Evolutionary conservation across 2,797 vertebrate species (phyloP).

Genomic region (Notamacropus eugenii): DNA sequence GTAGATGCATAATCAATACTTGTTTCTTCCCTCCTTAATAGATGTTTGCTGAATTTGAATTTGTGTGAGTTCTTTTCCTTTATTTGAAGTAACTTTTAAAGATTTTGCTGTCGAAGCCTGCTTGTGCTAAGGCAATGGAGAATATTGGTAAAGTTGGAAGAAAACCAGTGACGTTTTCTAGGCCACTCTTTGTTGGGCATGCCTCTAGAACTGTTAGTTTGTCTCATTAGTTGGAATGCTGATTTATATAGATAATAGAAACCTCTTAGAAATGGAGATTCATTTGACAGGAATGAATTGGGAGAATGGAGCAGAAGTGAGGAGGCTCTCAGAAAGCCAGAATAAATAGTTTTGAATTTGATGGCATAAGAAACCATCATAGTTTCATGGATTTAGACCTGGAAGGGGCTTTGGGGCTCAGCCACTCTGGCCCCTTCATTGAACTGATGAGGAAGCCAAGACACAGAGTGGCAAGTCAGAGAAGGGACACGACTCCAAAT

Average conservation of each 20-base stretch:
- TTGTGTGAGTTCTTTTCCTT: neutral
- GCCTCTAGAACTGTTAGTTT: neutral
- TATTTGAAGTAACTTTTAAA: slow-evolving; percentile 45
- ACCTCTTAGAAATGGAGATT: neutral
- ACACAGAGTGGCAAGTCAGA: neutral
- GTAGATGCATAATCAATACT: neutral
- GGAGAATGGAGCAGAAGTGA: slow-evolving; percentile 18
- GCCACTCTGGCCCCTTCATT: neutral
- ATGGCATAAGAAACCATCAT: neutral
- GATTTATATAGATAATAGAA: neutral
- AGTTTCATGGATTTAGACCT: neutral
- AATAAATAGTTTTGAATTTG: neutral
- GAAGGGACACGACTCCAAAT: neutral
- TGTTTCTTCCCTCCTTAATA: neutral
- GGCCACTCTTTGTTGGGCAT: slow-evolving; percentile 16
- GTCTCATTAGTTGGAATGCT: slow-evolving; percentile 1
- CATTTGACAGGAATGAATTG: neutral
- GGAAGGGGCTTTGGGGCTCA: neutral
- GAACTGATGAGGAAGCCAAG: neutral
- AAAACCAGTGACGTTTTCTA: neutral
- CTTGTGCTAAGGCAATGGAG: neutral
- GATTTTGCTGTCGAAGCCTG: slow-evolving; percentile 17
- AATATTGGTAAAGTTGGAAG: neutral
- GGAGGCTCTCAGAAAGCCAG: neutral
- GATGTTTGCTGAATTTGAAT: neutral